phyloP scores from a whole-genome alignment of 2,113 vertebrate genomes.

The Chaetodon auriga region DNA sequence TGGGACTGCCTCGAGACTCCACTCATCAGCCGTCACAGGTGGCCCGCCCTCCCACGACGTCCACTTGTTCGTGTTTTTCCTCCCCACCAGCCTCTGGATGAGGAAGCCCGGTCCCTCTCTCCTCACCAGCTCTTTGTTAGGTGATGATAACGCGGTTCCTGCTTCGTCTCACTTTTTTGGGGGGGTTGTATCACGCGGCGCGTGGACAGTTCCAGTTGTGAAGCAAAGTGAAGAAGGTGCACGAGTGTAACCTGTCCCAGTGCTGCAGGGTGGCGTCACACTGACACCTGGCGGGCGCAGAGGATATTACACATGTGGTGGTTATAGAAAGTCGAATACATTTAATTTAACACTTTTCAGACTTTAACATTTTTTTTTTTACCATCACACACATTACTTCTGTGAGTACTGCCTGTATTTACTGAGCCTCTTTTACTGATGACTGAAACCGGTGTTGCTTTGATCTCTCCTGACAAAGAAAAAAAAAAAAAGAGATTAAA shows the following conservation, averaged over 20 bases:
- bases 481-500: background rate
- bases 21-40: slow-evolving; percentile 73
- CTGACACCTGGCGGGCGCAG: slow-evolving; percentile 51
- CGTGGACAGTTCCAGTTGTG: background rate
- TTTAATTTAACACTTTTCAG: too few relatives aligned
- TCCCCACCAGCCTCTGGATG: background rate
- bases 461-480: background rate
- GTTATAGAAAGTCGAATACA: too few relatives aligned
- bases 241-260: slow-evolving; percentile 12
- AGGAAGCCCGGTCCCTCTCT: background rate
- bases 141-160: background rate
- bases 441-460: background rate
- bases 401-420: background rate
- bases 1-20: background rate
- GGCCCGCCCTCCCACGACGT: slow-evolving; percentile 55
- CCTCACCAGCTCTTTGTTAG: background rate
- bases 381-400: background rate
- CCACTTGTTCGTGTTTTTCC: background rate
- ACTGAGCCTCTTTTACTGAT: background rate
- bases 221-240: slow-evolving; percentile 40
- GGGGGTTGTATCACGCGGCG: background rate
- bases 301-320: background rate
- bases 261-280: background rate
- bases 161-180: background rate
- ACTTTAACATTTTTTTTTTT: too few relatives aligned